Evolutionary conservation across 2,888 invertebrate species (phyloP), one percentile per base, ranked within the genome.

Genomic region (Aphodius granarius): DNA sequence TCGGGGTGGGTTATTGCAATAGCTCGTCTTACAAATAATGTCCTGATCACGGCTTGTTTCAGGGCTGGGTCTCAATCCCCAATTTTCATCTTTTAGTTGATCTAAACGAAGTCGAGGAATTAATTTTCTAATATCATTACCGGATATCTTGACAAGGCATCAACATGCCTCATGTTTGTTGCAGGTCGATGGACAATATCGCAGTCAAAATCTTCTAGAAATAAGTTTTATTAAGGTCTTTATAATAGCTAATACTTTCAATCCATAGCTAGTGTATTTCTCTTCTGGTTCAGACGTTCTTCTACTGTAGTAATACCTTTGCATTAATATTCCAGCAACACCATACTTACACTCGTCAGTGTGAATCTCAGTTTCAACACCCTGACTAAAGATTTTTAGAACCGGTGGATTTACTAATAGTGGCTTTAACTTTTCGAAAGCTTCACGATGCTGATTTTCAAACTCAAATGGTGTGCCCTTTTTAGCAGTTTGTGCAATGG

Each of bases 181-280:
- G 76, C 78, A n/a, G 77, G 65, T 20, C 78, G 73, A 76, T 80
- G 78, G 68, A 76, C 75, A 43, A 79, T 75, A 16, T 6, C 43
- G 65, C 77, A 81, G 64, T 78, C 66, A 22, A 78, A 82, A n/a
- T 81, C 81, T 73, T 78, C 75, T 6, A 81, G 62, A 18, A 78
- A 17, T 65, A 78, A 85, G 85, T 73, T 83, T 85, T 22, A 83
- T 82, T 0, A 86, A 65, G 0, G 84, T 81, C 76, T 83, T 74
- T 13, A 85, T 79, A 4, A 86, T 78, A 0, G 84, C 85, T 6
- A 85, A 72, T 2, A 84, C 83, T 80, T 86, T 85, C 2, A 86
- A 74, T 66, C 86, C 84, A 75, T 85, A 86, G 17, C 84, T 83
- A 13, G 72, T 66, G 68, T 84, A 85, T 71, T 81, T 83, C 19